Conservation (phyloP, 2,888 invertebrate genomes). For the Lottia gigantea region DNA sequence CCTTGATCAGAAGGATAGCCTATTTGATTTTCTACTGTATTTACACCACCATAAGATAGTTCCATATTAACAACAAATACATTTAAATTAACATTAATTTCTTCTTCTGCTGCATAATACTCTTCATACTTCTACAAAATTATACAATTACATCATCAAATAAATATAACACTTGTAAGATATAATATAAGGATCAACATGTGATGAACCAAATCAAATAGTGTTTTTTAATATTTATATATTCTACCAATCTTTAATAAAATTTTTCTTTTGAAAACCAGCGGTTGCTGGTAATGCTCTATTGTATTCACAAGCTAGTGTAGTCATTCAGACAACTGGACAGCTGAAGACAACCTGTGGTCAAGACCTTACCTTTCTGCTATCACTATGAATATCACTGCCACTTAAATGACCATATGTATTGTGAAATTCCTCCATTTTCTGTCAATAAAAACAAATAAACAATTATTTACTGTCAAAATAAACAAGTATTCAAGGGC, state of each 20-base stretch:
- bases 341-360: not conserved
- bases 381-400: constrained; percentile 59
- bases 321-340: not conserved
- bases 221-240: not conserved
- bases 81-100: constrained; percentile 61
- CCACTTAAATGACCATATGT: constrained; percentile 49
- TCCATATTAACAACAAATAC: constrained; percentile 64
- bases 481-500: too few species aligned
- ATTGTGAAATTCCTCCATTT: constrained; percentile 63
- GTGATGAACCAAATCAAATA: not conserved
- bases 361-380: constrained; percentile 51
- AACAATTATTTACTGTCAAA: too few species aligned
- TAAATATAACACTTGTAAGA: too few species aligned
- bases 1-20: constrained; percentile 51
- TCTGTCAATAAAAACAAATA: constrained; percentile 35
- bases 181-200: too few species aligned
- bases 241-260: not conserved
- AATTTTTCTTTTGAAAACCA: too few species aligned
- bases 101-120: constrained; percentile 59
- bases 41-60: constrained; percentile 61
- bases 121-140: constrained; percentile 56
- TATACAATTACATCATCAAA: too few species aligned
- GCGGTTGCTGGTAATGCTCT: too few species aligned
- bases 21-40: constrained; percentile 64
- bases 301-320: not conserved